Conservation (phyloP, 2,888 invertebrate genomes). For the Corbicula japonica region DNA sequence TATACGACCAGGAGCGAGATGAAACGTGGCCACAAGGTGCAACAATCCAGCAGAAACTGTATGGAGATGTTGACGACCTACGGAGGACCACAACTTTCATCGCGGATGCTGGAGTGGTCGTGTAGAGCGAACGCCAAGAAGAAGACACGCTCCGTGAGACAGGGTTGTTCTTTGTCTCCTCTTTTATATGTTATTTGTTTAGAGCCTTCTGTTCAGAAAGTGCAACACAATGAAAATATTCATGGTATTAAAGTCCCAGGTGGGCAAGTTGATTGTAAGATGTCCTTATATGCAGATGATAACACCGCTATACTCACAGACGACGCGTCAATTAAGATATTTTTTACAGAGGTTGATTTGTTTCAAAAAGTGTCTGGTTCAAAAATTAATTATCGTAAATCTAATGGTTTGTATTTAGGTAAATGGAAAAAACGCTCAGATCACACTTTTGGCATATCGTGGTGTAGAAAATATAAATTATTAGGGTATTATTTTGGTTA, state of each 20-base stretch:
- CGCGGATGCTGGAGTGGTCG: too few species aligned
- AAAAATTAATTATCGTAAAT: constrained; percentile 58
- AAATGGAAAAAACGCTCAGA: too few species aligned
- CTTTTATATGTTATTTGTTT: constrained; percentile 52
- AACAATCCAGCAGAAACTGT: too few species aligned
- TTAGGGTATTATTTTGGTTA: too few species aligned
- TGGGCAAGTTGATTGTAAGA: constrained; percentile 26
- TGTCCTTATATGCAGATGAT: constrained; percentile 43
- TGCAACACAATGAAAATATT: constrained; percentile 28
- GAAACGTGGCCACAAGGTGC: too few species aligned
- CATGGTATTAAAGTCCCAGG: constrained; percentile 38
- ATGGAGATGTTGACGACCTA: too few species aligned
- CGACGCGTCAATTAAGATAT: constrained; percentile 12
- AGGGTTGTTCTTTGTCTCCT: constrained; percentile 58
- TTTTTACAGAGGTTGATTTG: constrained; percentile 23
- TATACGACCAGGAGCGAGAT: too few species aligned
- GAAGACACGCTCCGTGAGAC: constrained; percentile 55
- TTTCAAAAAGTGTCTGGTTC: constrained; percentile 48
- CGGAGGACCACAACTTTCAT: too few species aligned
- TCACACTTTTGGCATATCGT: too few species aligned
- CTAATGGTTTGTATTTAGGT: constrained; percentile 60
- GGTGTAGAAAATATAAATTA: too few species aligned
- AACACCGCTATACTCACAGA: constrained; percentile 33
- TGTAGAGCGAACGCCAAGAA: too few species aligned
- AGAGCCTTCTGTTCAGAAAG: constrained; percentile 45